Evolutionary conservation across 2,113 vertebrate species (phyloP), one percentile per base, ranked within the genome.

Genomic region (Mesocricetus auratus): DNA sequence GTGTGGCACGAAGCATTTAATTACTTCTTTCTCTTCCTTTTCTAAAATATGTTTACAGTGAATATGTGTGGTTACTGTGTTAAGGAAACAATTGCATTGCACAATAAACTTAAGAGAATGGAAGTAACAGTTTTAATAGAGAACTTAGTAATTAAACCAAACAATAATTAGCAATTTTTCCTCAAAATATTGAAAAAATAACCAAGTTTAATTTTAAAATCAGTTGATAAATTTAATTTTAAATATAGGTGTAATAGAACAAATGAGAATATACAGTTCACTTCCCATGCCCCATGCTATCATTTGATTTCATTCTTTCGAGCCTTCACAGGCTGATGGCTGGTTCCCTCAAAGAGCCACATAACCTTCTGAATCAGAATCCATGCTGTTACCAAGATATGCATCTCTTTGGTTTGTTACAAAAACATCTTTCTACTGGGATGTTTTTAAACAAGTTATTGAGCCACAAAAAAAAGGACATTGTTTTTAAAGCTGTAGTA

Each of bases 391-490:
- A 94, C 82, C 78, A 90, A 95, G 75, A 96, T 62, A 85, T 42
- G 93, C 71, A 45, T 86, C 86, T 97, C 96, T 90, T 95, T 90
- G 86, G 62, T 33, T 93, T 87, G 88, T 60, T 87, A 90, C 90
- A 90, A 96, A 94, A 93, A 79, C 81, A 62, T 88, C 92, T 81
- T 93, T 96, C 86, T 88, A 5, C n/a, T 92, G 60, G 45, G 93
- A 94, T 89, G 88, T 47, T 90, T 96, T 93, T 89, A 78, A 90
- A 94, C 88, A 89, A 85, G 66, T 86, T 93, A 95, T 79, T 94
- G 77, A 94, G 96, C 89, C 90, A 56, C 86, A 91, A 71, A 96
- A 91, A 71, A 96, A 86, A 94, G 88, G 93, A 96, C 87, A 64
- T 50, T 92, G 94, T 93, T 94, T 95, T 90, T 94, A 92, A 97